Conservation (phyloP, 2,113 vertebrate genomes). For the Nothobranchius kuhntae region DNA sequence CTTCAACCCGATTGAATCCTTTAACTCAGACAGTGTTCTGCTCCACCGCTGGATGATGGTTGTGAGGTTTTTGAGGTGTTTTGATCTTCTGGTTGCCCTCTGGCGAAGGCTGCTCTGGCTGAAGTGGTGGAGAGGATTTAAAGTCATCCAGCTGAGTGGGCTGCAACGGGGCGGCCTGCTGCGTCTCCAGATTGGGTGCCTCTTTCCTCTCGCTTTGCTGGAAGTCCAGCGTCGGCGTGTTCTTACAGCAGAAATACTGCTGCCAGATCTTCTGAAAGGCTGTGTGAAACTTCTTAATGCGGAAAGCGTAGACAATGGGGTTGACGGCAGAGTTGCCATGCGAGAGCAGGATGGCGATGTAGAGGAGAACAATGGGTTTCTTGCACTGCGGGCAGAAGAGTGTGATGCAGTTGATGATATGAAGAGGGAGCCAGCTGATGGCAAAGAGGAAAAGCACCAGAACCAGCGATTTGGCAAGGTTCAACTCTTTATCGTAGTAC, state of each 20-base stretch:
- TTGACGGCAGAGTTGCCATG: slow-evolving; percentile 98
- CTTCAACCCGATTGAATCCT: slow-evolving; percentile 1
- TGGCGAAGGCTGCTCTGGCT: slow-evolving; percentile 5
- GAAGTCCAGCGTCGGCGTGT: slow-evolving; percentile 59
- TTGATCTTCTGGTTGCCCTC: slow-evolving; percentile 37
- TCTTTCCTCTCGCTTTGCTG: slow-evolving; percentile 78
- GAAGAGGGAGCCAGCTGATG: slow-evolving; percentile 94
- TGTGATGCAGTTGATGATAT: slow-evolving; percentile 92
- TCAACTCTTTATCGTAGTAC: slow-evolving; percentile 96
- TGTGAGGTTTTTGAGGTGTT: slow-evolving; percentile 30
- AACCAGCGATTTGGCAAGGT: slow-evolving; percentile 93
- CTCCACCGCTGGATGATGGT: slow-evolving; percentile 44
- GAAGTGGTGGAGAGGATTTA: slow-evolving; percentile 9
- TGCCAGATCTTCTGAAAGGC: slow-evolving; percentile 94
- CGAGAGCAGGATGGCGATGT: slow-evolving; percentile 92
- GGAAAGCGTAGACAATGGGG: slow-evolving; percentile 94
- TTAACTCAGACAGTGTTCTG: slow-evolving; percentile 58
- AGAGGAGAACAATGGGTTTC: slow-evolving; percentile 83
- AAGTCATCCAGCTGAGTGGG: slow-evolving; percentile 20
- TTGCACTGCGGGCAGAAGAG: slow-evolving; percentile 87
- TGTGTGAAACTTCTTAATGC: slow-evolving; percentile 93
- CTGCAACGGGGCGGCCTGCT: slow-evolving; percentile 31
- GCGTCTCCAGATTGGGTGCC: slow-evolving; percentile 44
- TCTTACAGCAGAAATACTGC: slow-evolving; percentile 90
- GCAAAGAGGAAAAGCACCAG: slow-evolving; percentile 95